Conservation (phyloP, 2,888 invertebrate genomes). For the Arenicola marina region DNA sequence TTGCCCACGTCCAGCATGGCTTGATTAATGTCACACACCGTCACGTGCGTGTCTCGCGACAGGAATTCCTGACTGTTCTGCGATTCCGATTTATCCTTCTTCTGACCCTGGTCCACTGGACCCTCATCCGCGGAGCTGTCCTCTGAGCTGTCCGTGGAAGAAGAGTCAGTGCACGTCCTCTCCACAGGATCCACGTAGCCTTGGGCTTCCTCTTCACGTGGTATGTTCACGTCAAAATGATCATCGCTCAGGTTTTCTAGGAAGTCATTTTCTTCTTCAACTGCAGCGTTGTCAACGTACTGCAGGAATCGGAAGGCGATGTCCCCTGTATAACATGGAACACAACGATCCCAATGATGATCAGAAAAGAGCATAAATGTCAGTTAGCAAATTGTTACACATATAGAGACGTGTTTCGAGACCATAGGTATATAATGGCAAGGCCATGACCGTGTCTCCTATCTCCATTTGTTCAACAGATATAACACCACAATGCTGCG, state of each 20-base stretch:
- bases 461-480: no score
- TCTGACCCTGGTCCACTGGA: neutral
- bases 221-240: no score
- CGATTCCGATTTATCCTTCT: slow-evolving; percentile 7
- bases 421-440: no score
- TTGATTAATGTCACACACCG: slow-evolving; percentile 81
- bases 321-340: no score
- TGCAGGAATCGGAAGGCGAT: slow-evolving; percentile 84
- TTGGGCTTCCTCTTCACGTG: neutral
- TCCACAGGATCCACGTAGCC: neutral
- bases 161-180: no score
- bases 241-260: no score
- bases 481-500: no score
- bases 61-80: no score
- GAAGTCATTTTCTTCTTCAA: neutral
- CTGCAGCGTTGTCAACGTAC: slow-evolving; percentile 40
- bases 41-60: slow-evolving; percentile 48
- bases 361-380: no score
- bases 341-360: no score
- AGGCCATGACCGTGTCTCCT: no score
- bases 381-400: neutral
- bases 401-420: no score
- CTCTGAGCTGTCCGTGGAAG: neutral
- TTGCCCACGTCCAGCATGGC: slow-evolving; percentile 93
- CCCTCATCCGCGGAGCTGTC: neutral